Conservation (phyloP, 2,888 invertebrate species). For the Oxytorus armatus region DNA sequence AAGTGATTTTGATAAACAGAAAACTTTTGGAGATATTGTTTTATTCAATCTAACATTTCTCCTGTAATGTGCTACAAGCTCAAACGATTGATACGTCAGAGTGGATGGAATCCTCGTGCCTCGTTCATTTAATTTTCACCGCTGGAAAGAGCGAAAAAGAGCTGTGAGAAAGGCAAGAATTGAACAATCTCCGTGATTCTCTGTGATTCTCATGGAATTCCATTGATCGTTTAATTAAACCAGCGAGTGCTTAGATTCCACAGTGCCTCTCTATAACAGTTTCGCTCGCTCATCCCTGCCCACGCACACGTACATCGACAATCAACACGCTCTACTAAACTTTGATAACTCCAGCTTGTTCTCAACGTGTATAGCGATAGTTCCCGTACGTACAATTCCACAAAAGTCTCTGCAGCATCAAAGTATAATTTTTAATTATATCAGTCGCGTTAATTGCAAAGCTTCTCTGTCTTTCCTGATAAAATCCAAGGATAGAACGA, state of each 20-base stretch:
- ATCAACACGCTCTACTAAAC: constrained; percentile 41
- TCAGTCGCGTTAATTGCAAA: constrained; percentile 31
- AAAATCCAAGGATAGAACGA: background rate
- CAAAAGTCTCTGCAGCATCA: constrained; percentile 32
- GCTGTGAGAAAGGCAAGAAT: constrained; percentile 22
- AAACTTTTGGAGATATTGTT: background rate
- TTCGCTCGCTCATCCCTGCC: constrained; percentile 6
- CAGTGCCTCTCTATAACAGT: constrained; percentile 1
- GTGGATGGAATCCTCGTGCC: constrained; percentile 20
- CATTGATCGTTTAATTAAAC: constrained; percentile 63
- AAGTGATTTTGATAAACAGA: background rate
- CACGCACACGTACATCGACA: background rate
- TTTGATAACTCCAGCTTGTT: constrained; percentile 57
- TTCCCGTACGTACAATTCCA: constrained; percentile 19
- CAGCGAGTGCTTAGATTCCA: constrained; percentile 55
- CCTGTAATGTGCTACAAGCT: background rate
- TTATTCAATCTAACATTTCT: constrained; percentile 1
- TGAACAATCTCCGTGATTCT: constrained; percentile 54
- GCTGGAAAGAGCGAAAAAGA: background rate
- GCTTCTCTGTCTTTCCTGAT: constrained; percentile 5
- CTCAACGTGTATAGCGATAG: constrained; percentile 14
- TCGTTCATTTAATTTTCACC: constrained; percentile 32
- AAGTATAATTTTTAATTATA: constrained; percentile 54
- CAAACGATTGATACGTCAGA: constrained; percentile 23
- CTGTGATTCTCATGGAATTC: constrained; percentile 38